Base-by-base conservation (phyloP, 2,797 vertebrate species). In the Hafferia zeledoni region DNA sequence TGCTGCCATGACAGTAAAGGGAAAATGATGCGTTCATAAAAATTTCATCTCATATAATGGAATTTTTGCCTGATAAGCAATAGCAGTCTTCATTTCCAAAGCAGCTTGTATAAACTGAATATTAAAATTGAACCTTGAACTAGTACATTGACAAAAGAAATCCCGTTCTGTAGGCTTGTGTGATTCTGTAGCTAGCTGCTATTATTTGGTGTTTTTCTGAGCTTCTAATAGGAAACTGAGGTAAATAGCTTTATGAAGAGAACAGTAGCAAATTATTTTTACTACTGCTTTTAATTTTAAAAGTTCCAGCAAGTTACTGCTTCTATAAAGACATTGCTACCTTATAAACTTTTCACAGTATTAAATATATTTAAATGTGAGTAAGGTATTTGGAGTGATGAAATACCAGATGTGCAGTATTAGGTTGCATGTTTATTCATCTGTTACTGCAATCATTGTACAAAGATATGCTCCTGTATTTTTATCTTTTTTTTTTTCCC, bases 361-460 rank as follows among this genome's bases (percentile, higher is more conserved):
- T 95, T 96, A 96, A 97, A 91, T 83, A 53, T 91, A 95, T 93
- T 95, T 96, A 94, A 93, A 95, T 94, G 94, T 9, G 74, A 94
- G 93, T 95, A 96, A 96, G 96, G 94, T 98, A 96, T 95, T 92
- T 70, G 93, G 95, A 96, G 96, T 96, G 97, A 97, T 96, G 91
- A 97, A 95, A 97, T 97, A 95, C 97, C 98, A 98, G 98, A 98
- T 99, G 98, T 98, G 95, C 94, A 97, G 97, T 98, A 97, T 99
- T 97, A 94, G 95, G 97, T 98, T 98, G 97, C 98, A 89, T 98
- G 96, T 98, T 98, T 98, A 97, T 98, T 97, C 98, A 97, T 97
- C 97, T 98, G 97, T 96, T 97, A 93, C 83, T 97, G 95, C 90
- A 91, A 90, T 97, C 95, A 94, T 84, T 91, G 76, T 93, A 47